Base-by-base conservation (phyloP, 2,113 vertebrate genomes). In the Platichthys flesus region DNA sequence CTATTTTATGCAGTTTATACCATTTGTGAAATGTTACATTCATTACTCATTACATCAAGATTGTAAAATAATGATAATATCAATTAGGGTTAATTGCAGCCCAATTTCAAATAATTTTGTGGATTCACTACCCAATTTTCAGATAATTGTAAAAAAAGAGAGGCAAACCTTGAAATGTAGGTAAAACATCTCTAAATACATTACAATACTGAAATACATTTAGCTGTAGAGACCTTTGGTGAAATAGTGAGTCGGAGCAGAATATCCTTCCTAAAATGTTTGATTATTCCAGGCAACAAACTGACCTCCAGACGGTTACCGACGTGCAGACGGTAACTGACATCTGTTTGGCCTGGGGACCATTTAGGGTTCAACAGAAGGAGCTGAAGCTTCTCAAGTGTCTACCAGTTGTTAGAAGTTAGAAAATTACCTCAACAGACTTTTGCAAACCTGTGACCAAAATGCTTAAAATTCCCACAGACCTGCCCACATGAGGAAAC, bases 381-480 rank as follows among this genome's bases (percentile, higher is more conserved):
- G 45, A 14, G 42, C 58, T 16, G 3, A 45, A 57, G 56, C 55
- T 73, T 75, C 78, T 85, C 57, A 69, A 75, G 57, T 73, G 60
- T 85, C 76, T 62, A 23, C 64, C 64, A 65, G 42, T 57, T 64
- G 55, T 74, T 65, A 8, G 31, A 74, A 35, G 51, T 67, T 52
- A 42, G 24, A 35, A 18, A 66, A 84, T 74, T 45, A 76, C 58
- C 69, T 74, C 45, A 61, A 52, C 47, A 57, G 61, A 61, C 15
- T 47, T 80, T 74, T 24, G 28, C 52, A 65, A 64, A 71, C 28
- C 59, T 68, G 66, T 20, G 45, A 73, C 67, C 10, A 28, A 70
- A 80, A 74, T 45, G 28, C 20, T 51, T 67, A 35, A 68, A 84
- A 84, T 69, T 67, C 73, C 64, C 69, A 72, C 87, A 84, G 62